Base-by-base conservation (phyloP, 53 echinoderm and acorn worm species). In the Echinometra lucunter region DNA sequence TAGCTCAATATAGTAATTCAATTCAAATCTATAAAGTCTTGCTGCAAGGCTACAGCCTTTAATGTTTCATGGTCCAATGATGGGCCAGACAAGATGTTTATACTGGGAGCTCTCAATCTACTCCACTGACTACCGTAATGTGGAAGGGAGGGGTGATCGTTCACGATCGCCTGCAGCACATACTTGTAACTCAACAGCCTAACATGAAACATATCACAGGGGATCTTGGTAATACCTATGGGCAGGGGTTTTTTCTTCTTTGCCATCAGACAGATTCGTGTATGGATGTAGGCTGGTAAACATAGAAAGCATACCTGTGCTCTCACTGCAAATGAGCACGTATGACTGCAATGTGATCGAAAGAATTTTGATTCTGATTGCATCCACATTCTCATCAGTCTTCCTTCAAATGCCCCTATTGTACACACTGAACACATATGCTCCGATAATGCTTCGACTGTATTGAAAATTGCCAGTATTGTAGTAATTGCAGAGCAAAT, bases 41-140 rank as follows among this genome's bases (percentile, higher is more conserved):
- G 85, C 27, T 47, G 23, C 13, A 27, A 85, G 89, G 42, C 89
- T 89, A 89, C 2, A 83, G 25, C 44, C 25, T 45, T 83, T 57
- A 8, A 89, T 89, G 56, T 60, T 89, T 89, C 89, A 89, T 89
- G 89, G 89, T 89, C 60, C 58, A 60, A 35, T 60, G 89, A 89
- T 23, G 25, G 60, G 60, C 55, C 89, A 89, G 58, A 58, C 60
- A 85, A 38, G 49, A 89, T 89, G 89, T 89, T 89, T 89, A 89
- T 60, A 89, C 60, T 89, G 49, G 37, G 17, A 38, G 88, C 88
- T 56, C 53, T 32, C 88, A 88, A 88, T 88, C 88, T 88, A 44
- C 83, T 69, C 69, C 34, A 69, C 81, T 81, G 81, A 81, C 40
- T 81, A n/a, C n/a, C n/a, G n/a, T n/a, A 85, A 85, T 85, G 85